These are phyloP conservation scores for Irena cyanogastra DNA, from an alignment of 2,113 vertebrate genomes.

Conservation along the genomic window DNA sequence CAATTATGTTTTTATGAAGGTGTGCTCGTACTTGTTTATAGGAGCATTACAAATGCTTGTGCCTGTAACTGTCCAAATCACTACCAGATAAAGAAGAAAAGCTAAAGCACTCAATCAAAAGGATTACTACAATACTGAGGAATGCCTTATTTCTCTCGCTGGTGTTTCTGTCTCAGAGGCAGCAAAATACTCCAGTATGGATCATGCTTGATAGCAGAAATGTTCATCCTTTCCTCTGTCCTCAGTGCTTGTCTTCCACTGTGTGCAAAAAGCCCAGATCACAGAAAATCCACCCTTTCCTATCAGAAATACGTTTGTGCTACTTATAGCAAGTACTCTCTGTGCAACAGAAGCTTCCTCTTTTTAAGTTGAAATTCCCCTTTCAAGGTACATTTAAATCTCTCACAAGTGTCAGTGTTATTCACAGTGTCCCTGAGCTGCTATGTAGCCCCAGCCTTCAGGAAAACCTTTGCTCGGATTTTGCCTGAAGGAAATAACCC, in stretches of 20 bases:
- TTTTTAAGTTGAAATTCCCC: constrained; percentile 43
- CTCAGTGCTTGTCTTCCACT: neutral
- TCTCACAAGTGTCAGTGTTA: neutral
- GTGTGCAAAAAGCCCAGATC: neutral
- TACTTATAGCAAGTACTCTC: neutral
- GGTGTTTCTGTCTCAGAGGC: neutral
- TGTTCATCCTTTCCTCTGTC: neutral
- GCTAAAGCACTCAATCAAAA: neutral
- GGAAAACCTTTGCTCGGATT: neutral
- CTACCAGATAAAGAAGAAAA: neutral
- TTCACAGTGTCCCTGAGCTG: neutral
- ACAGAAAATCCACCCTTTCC: neutral
- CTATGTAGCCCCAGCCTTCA: neutral
- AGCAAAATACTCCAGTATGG: neutral
- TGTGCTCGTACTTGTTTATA: neutral
- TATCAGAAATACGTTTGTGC: neutral
- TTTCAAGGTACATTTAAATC: neutral
- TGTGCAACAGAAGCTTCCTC: constrained; percentile 20
- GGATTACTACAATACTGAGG: neutral
- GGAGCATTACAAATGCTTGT: neutral
- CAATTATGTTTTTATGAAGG: neutral
- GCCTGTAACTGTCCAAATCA: neutral
- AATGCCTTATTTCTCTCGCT: neutral
- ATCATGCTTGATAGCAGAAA: neutral
- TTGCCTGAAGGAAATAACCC: neutral